Evolutionary conservation across 2,888 invertebrate genomes (phyloP).

Genomic region (Netelia virgata): DNA sequence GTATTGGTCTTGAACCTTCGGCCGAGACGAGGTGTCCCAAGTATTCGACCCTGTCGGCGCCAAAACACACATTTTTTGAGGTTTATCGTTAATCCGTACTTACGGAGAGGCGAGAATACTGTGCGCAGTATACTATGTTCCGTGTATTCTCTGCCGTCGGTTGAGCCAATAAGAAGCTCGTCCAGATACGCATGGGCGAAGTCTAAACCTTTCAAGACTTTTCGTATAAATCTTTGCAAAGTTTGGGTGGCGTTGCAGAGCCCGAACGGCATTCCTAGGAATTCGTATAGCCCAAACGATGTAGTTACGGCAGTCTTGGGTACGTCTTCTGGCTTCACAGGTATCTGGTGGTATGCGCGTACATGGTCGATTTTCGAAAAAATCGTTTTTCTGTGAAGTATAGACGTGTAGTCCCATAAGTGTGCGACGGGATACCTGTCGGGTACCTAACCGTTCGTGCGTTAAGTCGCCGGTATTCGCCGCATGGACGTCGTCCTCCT

Average conservation of each 20-base stretch:
- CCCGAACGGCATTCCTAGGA: conserved; percentile 31
- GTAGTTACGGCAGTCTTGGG: not conserved
- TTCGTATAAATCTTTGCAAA: no score
- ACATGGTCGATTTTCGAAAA: not conserved
- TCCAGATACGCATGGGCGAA: no score
- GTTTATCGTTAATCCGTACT: conserved; percentile 35
- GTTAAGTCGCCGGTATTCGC: conserved; percentile 30
- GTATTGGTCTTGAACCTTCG: conserved; percentile 53
- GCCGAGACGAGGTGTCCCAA: conserved; percentile 55
- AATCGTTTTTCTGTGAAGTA: conserved; percentile 66
- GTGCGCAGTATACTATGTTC: no score
- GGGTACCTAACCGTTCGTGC: conserved; percentile 4
- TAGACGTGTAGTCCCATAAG: conserved; percentile 59
- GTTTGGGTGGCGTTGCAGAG: conserved; percentile 17
- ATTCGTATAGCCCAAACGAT: no score
- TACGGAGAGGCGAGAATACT: no score
- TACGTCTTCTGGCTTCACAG: not conserved
- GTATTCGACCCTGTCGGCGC: conserved; percentile 46
- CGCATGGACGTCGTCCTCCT: conserved; percentile 77
- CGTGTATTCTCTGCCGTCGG: no score
- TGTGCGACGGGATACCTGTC: conserved; percentile 68
- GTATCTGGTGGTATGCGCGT: not conserved
- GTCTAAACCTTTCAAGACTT: no score
- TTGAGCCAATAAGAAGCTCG: no score
- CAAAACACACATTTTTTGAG: conserved; percentile 30